Evolutionary conservation across 1,140 invertebrate species (phyloP), one percentile per base, ranked within the genome.

Genomic region (Augochlora pura): DNA sequence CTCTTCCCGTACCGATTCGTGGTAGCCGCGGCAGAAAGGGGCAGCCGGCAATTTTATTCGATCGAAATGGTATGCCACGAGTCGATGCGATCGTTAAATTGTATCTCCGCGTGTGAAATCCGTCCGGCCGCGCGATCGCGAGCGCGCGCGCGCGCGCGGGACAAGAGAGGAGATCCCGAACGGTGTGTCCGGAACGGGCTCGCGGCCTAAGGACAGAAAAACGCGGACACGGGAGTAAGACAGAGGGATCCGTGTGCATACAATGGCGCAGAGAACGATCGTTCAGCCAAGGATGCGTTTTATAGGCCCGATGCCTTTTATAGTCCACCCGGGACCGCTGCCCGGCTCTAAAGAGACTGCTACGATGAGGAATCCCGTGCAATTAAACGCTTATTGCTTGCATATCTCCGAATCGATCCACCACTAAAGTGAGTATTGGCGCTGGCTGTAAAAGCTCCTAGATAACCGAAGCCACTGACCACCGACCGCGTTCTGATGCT

Each of bases 311-410:
- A 93, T 92, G 91, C 81, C 89, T 93, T 93, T 93, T 93, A 93
- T 93, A 92, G 92, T 90, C 89, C 82, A 70, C 80, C n/a, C n/a
- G 77, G 69, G 87, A 84, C 84, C 86, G 82, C 81, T 88, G 88
- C 83, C 83, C 87, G 87, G 87, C 86, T 92, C 87, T 89, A 87
- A 91, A 87, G 89, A 91, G 88, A 86, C 89, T 91, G 88, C 84
- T 77, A 84, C 81, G 86, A 93, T 92, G 91, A 93, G 90, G 92
- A 93, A 93, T 93, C 91, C 91, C 68, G 92, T 91, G 90, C 92
- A 93, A 93, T 93, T 93, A 93, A 93, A 93, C 87, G 88, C 90
- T 93, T 93, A 93, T 92, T 93, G 92, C 92, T 89, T 91, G 91
- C 91, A 91, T 92, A 93, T 93, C 91, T 91, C 82, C 89, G 88